Conservation (phyloP, 2,113 vertebrate genomes). For the Bettongia penicillata region DNA sequence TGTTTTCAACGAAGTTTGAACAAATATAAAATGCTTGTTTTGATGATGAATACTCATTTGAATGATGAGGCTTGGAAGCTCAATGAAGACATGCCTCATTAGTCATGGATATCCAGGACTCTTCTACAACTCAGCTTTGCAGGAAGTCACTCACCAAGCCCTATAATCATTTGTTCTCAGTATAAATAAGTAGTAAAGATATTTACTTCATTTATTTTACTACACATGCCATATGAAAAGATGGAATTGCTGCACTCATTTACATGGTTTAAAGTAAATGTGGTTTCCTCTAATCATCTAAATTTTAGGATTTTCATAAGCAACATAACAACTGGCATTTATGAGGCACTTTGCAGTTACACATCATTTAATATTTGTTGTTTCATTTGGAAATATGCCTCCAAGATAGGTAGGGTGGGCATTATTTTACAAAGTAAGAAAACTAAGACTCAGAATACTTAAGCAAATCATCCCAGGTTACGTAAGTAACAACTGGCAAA, state of each 20-base stretch:
- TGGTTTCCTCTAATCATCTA: neutral
- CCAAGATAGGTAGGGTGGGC: neutral
- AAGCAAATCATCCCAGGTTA: neutral
- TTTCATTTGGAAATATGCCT: neutral
- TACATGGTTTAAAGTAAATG: neutral
- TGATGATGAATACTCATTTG: slow-evolving; percentile 2
- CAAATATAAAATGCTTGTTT: slow-evolving; percentile 10
- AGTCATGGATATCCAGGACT: neutral
- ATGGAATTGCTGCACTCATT: neutral
- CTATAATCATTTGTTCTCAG: neutral
- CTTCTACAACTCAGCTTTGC: neutral
- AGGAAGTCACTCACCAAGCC: neutral
- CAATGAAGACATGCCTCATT: neutral
- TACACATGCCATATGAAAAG: neutral
- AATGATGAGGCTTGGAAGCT: neutral
- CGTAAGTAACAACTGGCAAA: neutral
- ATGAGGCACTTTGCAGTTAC: neutral
- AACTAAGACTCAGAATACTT: neutral
- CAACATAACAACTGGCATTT: neutral
- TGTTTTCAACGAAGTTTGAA: neutral
- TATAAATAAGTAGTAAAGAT: neutral
- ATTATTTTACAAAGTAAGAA: neutral
- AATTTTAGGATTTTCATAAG: neutral
- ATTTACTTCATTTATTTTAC: neutral
- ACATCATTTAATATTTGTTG: neutral